Base-by-base conservation (phyloP, 2,797 vertebrate species). In the Psittacula echo region DNA sequence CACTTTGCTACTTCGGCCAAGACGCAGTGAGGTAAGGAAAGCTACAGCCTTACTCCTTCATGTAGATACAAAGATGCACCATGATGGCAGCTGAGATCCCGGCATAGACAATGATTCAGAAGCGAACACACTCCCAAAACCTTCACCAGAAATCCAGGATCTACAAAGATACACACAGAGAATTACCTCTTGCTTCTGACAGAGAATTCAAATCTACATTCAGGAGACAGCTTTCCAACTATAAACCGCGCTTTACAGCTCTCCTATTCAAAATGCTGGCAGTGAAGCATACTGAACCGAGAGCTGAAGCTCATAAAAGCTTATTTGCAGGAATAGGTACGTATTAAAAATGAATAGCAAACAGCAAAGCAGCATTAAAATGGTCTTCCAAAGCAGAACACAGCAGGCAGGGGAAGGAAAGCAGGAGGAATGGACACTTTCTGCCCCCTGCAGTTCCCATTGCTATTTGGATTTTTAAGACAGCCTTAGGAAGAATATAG, bases 391-490 rank as follows among this genome's bases (percentile, higher is more conserved):
- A 96, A 95, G 96, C 81, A 94, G 50, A 97, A 96, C 11, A 11
- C 62, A 87, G 93, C 8, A 90, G 71, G 80, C 93, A 56, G 70
- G 17, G 34, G 15, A 84, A 91, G 94, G 13, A 61, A 71, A 65
- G 88, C 72, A 85, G 50, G 50, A 97, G 94, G 67, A 94, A 94
- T 0, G 61, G 96, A 94, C 93, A 87, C 89, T 97, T 96, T 96
- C 94, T 96, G 97, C 95, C 96, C 95, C 91, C 94, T 97, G 89
- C 91, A 95, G 93, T 97, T 94, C 66, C 94, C 86, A 90, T 1
- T 45, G 87, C 81, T 85, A 80, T 77, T 89, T 54, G 42, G 83
- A 92, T 94, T 95, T 97, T 96, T 60, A 82, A 91, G 80, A 39
- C 76, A 95, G 64, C 56, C 41, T 48, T 87, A 66, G 81, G 65